Conservation (phyloP, 2,888 invertebrate species). For the Gerris lacustris region DNA sequence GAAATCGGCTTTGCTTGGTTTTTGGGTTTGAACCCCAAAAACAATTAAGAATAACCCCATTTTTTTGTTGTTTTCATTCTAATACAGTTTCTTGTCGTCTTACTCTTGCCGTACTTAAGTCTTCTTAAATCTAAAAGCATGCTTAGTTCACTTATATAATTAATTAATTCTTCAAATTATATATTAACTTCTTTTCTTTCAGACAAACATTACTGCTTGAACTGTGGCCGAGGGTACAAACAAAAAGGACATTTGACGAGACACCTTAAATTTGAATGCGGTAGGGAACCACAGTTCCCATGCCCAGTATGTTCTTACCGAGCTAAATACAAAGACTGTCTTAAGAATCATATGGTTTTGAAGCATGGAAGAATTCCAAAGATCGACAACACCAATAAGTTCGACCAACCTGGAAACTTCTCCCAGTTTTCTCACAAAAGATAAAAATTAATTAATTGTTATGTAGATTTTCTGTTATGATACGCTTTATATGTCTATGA, state of each 20-base stretch:
- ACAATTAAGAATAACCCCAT: too few species aligned
- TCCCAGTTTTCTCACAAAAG: too few species aligned
- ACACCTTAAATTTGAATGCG: conserved; percentile 24
- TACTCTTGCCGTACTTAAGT: too few species aligned
- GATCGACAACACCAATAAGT: conserved; percentile 35
- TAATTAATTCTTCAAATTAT: too few species aligned
- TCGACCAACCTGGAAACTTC: too few species aligned
- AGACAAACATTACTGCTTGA: conserved; percentile 17
- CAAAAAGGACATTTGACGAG: conserved; percentile 12
- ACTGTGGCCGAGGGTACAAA: conserved; percentile 22
- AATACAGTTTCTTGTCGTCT: too few species aligned
- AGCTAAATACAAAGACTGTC: conserved; percentile 15
- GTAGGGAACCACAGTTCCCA: conserved; percentile 22
- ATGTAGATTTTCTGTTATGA: neutral
- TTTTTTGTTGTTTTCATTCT: too few species aligned
- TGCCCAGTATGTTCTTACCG: conserved; percentile 40
- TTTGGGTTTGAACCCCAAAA: too few species aligned
- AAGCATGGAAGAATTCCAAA: conserved; percentile 40
- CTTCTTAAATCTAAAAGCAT: too few species aligned
- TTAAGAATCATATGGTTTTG: conserved; percentile 22
- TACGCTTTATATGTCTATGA: conserved; percentile 6
- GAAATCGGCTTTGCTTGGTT: too few species aligned
- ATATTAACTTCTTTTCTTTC: neutral
- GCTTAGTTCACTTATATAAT: too few species aligned
- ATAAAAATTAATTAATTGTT: too few species aligned